These are phyloP conservation scores for Tetraneura akinire DNA, from an alignment of 1,140 invertebrate species.

Conservation along the genomic window DNA sequence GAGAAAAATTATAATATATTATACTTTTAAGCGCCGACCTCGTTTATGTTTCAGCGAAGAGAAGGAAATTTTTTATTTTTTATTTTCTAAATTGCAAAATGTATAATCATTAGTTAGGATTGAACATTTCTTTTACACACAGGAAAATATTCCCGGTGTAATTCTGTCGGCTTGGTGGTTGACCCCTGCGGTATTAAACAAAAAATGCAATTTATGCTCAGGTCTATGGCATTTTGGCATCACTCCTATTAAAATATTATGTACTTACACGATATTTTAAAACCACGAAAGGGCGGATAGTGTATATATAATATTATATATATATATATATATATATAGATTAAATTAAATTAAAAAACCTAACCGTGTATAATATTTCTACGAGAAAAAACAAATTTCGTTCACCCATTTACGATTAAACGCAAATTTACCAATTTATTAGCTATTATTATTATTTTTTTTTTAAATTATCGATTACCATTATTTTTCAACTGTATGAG, in stretches of 20 bases:
- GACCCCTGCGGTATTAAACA: conserved; percentile 3
- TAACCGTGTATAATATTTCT: not conserved
- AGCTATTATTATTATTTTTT: too few species aligned
- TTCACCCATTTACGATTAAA: too few species aligned
- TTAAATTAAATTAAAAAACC: not conserved
- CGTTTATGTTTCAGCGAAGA: too few species aligned
- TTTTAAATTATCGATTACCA: too few species aligned
- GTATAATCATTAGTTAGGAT: not conserved
- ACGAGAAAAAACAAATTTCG: too few species aligned
- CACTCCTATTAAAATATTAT: not conserved
- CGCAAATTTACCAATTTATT: too few species aligned
- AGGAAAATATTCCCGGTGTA: not conserved
- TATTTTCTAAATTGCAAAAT: not conserved
- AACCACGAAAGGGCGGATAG: not conserved
- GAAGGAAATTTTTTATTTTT: too few species aligned
- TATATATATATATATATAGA: not conserved
- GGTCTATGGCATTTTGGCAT: not conserved
- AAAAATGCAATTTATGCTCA: conserved; percentile 22
- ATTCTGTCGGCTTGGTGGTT: not conserved
- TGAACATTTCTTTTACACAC: not conserved
- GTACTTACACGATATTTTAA: not conserved
- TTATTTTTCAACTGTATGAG: too few species aligned
- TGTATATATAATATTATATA: too few species aligned
- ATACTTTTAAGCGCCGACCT: too few species aligned
- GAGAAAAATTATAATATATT: too few species aligned